phyloP scores from a whole-genome alignment of 2,113 vertebrate genomes.

The Burhinus bistriatus region DNA sequence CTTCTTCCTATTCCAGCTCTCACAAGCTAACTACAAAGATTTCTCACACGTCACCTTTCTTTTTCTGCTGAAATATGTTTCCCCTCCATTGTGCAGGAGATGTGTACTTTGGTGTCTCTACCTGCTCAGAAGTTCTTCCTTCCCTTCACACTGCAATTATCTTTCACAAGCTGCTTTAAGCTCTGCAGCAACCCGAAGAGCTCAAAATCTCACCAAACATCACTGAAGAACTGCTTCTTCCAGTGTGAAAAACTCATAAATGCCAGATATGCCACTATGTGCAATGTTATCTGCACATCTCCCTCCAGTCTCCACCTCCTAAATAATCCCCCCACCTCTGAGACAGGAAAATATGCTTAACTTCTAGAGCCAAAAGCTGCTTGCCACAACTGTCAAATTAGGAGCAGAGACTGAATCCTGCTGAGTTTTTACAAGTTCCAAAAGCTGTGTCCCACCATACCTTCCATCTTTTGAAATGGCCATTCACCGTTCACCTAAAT shows the following conservation, averaged over 20 bases:
- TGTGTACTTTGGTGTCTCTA: background rate
- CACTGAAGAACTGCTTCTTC: background rate
- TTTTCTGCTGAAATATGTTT: background rate
- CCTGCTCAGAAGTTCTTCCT: background rate
- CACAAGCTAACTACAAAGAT: background rate
- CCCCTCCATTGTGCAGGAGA: background rate
- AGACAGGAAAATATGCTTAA: background rate
- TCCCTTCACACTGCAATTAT: slow-evolving; percentile 18
- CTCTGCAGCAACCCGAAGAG: background rate
- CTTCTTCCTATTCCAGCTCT: background rate
- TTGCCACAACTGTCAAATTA: background rate
- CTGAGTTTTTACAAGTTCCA: background rate
- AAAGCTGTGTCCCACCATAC: background rate
- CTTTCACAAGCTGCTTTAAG: slow-evolving; percentile 7
- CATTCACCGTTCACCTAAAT: background rate
- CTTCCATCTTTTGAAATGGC: background rate
- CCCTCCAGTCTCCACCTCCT: background rate
- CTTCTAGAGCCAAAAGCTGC: background rate
- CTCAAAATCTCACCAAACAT: background rate
- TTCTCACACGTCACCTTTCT: background rate
- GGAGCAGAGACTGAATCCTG: background rate
- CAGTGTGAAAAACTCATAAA: background rate
- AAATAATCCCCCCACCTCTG: background rate
- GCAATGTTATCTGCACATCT: background rate
- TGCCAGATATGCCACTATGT: background rate